Evolutionary conservation across 2,797 vertebrate genomes (phyloP).

Genomic region (Acomys russatus): DNA sequence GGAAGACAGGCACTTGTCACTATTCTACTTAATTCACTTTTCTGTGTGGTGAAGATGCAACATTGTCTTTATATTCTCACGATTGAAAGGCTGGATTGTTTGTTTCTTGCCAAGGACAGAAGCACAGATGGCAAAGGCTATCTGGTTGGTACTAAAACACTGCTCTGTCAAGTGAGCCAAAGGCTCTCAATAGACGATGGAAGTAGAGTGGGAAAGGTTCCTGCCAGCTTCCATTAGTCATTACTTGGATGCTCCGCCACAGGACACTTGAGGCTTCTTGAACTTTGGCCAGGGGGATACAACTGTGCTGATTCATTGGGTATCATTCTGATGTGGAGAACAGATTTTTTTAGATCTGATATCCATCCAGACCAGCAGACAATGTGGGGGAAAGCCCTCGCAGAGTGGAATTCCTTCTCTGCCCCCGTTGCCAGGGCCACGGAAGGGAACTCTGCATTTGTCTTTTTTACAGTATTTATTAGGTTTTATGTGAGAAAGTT

Average conservation of each 20-base stretch:
- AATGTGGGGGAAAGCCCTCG: background rate
- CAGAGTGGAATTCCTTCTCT: background rate
- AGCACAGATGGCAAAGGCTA: background rate
- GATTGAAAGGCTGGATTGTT: background rate
- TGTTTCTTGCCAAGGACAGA: background rate
- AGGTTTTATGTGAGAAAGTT: background rate
- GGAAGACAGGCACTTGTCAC: background rate
- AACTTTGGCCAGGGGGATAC: background rate
- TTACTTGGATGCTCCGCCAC: background rate
- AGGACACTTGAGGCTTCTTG: background rate
- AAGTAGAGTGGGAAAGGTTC: background rate
- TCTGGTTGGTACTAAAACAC: background rate
- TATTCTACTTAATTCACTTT: constrained; percentile 36
- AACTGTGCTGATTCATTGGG: background rate
- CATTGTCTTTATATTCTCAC: background rate
- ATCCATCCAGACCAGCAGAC: background rate
- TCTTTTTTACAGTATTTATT: background rate
- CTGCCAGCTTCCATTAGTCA: background rate
- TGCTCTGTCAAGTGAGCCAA: constrained; percentile 13
- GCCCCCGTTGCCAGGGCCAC: background rate
- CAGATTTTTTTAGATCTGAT: background rate
- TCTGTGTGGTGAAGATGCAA: background rate
- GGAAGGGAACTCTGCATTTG: background rate
- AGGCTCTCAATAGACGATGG: background rate
- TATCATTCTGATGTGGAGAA: background rate